Evolutionary conservation across 1,140 invertebrate species (phyloP).

Genomic region (Eulimnadia texana): DNA sequence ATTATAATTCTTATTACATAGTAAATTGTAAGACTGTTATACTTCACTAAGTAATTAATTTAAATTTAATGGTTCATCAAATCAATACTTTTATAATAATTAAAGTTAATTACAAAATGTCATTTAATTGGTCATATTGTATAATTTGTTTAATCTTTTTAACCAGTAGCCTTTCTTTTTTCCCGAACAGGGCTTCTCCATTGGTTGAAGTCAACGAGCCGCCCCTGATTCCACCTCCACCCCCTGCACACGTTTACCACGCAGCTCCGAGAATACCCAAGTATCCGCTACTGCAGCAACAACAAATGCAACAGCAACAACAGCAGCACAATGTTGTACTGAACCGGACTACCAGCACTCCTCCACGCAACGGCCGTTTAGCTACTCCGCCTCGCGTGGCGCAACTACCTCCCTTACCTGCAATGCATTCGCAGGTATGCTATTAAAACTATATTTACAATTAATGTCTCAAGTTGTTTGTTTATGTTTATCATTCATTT

Average conservation of each 20-base stretch:
- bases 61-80: too few relatives aligned
- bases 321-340: neutral
- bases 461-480: too few relatives aligned
- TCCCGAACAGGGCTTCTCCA: neutral
- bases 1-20: too few relatives aligned
- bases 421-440: too few relatives aligned
- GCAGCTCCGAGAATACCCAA: constrained; percentile 23
- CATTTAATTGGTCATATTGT: too few relatives aligned
- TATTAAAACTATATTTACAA: too few relatives aligned
- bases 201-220: constrained; percentile 5
- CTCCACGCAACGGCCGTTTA: constrained; percentile 10
- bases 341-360: neutral
- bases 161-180: neutral
- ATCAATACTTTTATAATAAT: too few relatives aligned
- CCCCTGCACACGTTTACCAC: constrained; percentile 29
- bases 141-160: neutral
- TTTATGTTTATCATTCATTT: too few relatives aligned
- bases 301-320: neutral
- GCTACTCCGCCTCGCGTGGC: neutral
- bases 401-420: neutral
- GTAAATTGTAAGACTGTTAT: too few relatives aligned
- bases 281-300: constrained; percentile 3
- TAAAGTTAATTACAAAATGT: too few relatives aligned
- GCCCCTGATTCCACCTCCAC: constrained; percentile 10
- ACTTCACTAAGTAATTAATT: too few relatives aligned